phyloP scores from a whole-genome alignment of 2,888 invertebrate genomes.

The Sclerodermus sp. region DNA sequence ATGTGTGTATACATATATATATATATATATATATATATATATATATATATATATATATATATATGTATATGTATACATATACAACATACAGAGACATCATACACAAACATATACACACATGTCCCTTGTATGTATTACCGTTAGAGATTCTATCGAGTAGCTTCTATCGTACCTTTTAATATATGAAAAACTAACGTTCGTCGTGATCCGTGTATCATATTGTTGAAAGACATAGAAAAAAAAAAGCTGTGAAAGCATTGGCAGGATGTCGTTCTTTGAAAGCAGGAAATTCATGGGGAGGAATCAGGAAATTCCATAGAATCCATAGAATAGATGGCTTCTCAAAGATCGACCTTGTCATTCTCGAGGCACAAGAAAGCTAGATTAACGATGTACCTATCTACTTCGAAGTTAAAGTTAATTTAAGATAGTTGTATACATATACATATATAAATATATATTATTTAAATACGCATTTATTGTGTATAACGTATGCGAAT shows the following conservation, averaged over 20 bases:
- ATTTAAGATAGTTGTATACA: constrained; percentile 17
- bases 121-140: constrained; percentile 19
- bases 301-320: too few relatives aligned
- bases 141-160: constrained; percentile 25
- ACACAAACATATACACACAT: constrained; percentile 15
- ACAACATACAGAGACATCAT: constrained; percentile 8
- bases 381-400: constrained; percentile 22
- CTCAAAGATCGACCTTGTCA: not conserved
- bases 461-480: constrained; percentile 7
- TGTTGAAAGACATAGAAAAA: constrained; percentile 16
- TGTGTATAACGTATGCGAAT: constrained; percentile 1
- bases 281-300: too few relatives aligned
- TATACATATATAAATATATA: constrained; percentile 6
- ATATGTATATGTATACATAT: too few relatives aligned
- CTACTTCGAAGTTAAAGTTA: constrained; percentile 14
- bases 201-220: constrained; percentile 31
- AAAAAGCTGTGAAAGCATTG: constrained; percentile 6
- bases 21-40: too few relatives aligned
- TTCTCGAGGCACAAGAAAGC: constrained; percentile 9
- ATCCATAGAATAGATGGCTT: too few relatives aligned
- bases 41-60: too few relatives aligned
- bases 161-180: constrained; percentile 27
- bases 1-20: too few relatives aligned
- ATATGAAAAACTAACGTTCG: constrained; percentile 13
- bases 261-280: not conserved